Percentiles rank a stretch among this genome's conserved stretches.
phyloP scores from a whole-genome alignment of 2,797 vertebrate genomes.

The Brachyalestes nurse region DNA sequence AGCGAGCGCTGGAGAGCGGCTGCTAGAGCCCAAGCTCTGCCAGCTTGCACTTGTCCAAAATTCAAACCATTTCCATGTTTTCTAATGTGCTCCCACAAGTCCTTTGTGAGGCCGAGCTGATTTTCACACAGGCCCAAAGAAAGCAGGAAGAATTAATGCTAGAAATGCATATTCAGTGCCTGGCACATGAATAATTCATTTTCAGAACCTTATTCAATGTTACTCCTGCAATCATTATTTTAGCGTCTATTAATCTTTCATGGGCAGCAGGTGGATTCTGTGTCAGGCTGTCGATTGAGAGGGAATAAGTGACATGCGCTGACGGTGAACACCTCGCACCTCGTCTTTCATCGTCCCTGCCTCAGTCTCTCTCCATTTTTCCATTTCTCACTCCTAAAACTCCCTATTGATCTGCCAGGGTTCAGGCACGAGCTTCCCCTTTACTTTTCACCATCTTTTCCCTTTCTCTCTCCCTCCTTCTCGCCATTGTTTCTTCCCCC shows the following conservation, averaged over 20 bases:
- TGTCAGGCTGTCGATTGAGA: slow-evolving; percentile 11
- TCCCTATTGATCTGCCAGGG: slow-evolving; percentile 50
- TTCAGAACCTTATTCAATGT: neutral
- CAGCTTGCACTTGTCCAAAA: neutral
- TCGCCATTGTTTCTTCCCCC: slow-evolving; percentile 30
- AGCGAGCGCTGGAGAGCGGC: neutral
- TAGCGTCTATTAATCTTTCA: slow-evolving; percentile 14
- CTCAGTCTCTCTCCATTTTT: slow-evolving; percentile 3
- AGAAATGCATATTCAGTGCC: neutral
- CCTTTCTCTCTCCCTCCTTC: slow-evolving; percentile 10
- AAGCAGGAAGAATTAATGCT: slow-evolving; percentile 4
- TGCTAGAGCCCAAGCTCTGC: neutral
- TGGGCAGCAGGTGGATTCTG: neutral
- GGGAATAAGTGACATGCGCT: neutral
- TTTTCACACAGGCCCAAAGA: neutral
- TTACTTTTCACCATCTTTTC: slow-evolving; percentile 43
- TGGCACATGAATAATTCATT: slow-evolving; percentile 10
- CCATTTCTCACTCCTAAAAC: slow-evolving; percentile 40
- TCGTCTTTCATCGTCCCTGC: slow-evolving; percentile 8
- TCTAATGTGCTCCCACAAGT: neutral
- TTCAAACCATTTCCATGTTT: neutral
- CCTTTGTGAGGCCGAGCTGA: neutral
- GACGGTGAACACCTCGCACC: neutral
- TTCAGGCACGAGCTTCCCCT: slow-evolving; percentile 43
- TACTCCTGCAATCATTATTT: slow-evolving; percentile 4